These are phyloP conservation scores for Merops nubicus DNA, from an alignment of 2,113 vertebrate species.

Conservation along the genomic window DNA sequence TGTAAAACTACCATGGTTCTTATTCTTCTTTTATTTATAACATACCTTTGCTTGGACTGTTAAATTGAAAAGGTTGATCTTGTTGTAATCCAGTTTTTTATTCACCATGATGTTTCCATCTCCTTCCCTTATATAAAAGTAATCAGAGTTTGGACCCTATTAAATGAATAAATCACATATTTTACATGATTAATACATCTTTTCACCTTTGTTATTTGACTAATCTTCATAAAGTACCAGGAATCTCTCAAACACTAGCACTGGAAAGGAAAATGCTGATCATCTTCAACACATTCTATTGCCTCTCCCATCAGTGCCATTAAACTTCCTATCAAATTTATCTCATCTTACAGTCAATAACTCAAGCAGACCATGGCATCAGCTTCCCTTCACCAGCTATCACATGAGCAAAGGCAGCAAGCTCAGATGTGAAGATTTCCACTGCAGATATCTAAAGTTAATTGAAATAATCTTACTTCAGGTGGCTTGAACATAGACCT, in stretches of 20 bases:
- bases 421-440: not conserved
- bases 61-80: conserved; percentile 65
- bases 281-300: not conserved
- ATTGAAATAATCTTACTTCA: not conserved
- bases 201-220: not conserved
- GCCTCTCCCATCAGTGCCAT: not conserved
- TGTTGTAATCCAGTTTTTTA: conserved; percentile 76
- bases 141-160: conserved; percentile 67
- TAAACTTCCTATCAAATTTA: not conserved
- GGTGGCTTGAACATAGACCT: not conserved
- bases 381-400: not conserved
- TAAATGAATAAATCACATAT: not conserved
- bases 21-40: not conserved
- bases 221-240: not conserved
- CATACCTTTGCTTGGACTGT: conserved; percentile 76
- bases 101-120: conserved; percentile 71
- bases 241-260: not conserved
- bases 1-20: not conserved
- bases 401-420: not conserved
- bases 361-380: not conserved
- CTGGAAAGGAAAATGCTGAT: not conserved
- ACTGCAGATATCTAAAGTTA: not conserved
- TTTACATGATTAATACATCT: not conserved
- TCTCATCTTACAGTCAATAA: not conserved
- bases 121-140: conserved; percentile 67